phyloP scores from a whole-genome alignment of 2,888 invertebrate genomes.

The Dicyrtomina minuta region DNA sequence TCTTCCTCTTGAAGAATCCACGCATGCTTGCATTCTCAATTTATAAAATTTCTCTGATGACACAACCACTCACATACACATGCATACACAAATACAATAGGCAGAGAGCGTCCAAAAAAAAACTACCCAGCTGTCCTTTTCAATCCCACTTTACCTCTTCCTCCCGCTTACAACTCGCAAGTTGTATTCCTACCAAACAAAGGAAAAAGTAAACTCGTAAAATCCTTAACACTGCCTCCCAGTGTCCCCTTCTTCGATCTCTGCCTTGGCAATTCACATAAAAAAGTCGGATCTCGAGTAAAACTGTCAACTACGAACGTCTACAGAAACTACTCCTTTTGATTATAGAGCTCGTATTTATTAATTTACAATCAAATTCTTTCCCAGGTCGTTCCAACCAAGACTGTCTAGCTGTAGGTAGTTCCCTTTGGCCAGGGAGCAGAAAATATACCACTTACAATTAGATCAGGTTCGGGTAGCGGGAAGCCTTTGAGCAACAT shows the following conservation, averaged over 20 bases:
- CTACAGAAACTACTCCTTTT: background rate
- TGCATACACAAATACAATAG: slow-evolving; percentile 7
- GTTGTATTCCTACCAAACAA: background rate
- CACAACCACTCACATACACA: background rate
- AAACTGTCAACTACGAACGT: background rate
- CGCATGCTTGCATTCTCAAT: slow-evolving; percentile 34
- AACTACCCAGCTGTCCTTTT: background rate
- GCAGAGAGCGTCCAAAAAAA: background rate
- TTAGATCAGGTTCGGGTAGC: no score
- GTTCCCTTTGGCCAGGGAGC: no score
- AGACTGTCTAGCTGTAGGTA: no score
- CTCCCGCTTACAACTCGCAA: background rate
- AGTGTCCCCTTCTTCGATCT: slow-evolving; percentile 5
- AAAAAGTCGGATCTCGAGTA: background rate
- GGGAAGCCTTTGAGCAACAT: no score
- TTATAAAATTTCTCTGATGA: slow-evolving; percentile 27
- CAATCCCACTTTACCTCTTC: background rate
- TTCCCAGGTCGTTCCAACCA: no score
- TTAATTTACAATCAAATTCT: no score
- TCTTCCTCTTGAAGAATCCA: slow-evolving; percentile 11
- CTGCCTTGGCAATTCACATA: background rate
- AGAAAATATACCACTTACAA: no score
- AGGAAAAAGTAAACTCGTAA: slow-evolving; percentile 8
- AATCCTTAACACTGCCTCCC: slow-evolving; percentile 13
- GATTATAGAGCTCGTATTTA: no score